These are phyloP conservation scores for Drosophila tropicalis DNA, from an alignment of 1,140 invertebrate species.

Conservation along the genomic window DNA sequence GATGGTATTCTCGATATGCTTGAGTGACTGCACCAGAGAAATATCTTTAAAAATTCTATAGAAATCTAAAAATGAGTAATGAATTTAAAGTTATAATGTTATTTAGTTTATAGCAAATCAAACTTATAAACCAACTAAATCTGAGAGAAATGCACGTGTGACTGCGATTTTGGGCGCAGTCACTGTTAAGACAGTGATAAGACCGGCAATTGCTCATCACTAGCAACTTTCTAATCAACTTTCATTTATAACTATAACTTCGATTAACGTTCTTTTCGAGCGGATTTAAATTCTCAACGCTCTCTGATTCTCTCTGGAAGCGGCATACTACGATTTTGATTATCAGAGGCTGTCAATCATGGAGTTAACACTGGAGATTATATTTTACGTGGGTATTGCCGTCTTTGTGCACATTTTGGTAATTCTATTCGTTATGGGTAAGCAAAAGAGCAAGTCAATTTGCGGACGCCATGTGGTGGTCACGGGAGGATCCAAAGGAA, in stretches of 20 bases:
- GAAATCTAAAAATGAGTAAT: no score
- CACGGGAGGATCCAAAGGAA: constrained; percentile 98
- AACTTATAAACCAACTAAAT: no score
- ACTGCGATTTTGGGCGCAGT: background rate
- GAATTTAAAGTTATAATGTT: no score
- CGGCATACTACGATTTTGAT: background rate
- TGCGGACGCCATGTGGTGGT: constrained; percentile 87
- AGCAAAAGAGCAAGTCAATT: constrained; percentile 55
- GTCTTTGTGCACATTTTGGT: constrained; percentile 52
- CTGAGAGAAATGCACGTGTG: background rate
- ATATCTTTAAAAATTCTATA: no score
- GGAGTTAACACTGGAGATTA: constrained; percentile 64
- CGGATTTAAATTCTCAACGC: background rate
- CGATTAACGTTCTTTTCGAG: background rate
- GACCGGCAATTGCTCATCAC: background rate
- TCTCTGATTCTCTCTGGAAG: background rate
- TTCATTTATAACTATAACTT: background rate
- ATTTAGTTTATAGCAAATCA: no score
- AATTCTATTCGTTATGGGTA: constrained; percentile 70
- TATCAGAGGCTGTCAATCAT: constrained; percentile 29
- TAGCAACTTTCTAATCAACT: constrained; percentile 42
- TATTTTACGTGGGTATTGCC: constrained; percentile 37
- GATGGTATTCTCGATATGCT: no score
- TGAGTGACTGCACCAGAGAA: no score
- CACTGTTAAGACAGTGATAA: background rate